phyloP scores from a whole-genome alignment of 2,113 vertebrate species.

The Pelecanoides urinatrix region DNA sequence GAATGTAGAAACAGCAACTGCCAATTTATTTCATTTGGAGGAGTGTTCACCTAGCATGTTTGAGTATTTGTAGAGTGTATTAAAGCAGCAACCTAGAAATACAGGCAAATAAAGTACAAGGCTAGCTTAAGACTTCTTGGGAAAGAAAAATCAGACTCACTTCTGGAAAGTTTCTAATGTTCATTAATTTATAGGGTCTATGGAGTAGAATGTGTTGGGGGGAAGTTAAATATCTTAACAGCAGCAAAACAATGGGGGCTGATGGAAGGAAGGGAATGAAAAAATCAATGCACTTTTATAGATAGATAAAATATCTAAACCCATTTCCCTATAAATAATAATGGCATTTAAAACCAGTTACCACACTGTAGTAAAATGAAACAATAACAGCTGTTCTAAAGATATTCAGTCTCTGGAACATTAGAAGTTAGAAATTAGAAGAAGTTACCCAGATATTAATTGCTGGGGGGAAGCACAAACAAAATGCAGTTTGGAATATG shows the following conservation, averaged over 20 bases:
- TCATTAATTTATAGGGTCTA: background rate
- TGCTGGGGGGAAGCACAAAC: background rate
- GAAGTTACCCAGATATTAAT: background rate
- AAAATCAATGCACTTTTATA: background rate
- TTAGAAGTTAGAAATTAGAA: background rate
- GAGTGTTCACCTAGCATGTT: rapidly evolving
- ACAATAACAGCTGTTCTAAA: background rate
- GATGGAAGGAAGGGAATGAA: background rate
- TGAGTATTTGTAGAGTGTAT: background rate
- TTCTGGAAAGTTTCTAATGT: background rate
- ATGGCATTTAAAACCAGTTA: background rate
- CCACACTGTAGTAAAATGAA: background rate
- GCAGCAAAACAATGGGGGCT: background rate
- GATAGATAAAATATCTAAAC: background rate
- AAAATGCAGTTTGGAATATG: background rate
- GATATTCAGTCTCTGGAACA: background rate
- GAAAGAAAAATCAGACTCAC: background rate
- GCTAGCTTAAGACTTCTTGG: background rate
- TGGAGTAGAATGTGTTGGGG: background rate
- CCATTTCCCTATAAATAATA: background rate
- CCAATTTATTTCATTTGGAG: background rate
- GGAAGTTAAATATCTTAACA: background rate
- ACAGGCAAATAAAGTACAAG: background rate
- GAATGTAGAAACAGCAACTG: background rate
- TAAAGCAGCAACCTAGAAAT: background rate